Evolutionary conservation across 2,113 vertebrate genomes (phyloP).

Genomic region (Agapornis roseicollis): DNA sequence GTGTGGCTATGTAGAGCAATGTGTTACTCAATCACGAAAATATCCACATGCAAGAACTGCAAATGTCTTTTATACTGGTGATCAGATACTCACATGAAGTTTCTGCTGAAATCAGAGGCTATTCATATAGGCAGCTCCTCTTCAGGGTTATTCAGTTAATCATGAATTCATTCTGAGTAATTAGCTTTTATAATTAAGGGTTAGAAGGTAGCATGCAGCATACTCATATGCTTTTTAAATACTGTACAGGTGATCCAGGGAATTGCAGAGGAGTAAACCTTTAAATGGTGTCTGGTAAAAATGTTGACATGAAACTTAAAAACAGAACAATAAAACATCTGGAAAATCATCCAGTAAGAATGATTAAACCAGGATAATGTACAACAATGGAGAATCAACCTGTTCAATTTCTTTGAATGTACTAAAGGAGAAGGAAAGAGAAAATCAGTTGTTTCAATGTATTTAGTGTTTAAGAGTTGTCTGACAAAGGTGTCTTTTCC

Average conservation of each 20-base stretch:
- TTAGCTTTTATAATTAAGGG: background rate
- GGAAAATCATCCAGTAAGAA: background rate
- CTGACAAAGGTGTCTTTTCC: background rate
- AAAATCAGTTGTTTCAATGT: background rate
- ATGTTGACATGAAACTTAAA: background rate
- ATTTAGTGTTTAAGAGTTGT: background rate
- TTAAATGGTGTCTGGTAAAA: background rate
- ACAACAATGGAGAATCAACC: background rate
- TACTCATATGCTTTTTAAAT: background rate
- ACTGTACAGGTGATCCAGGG: background rate
- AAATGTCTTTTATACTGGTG: background rate
- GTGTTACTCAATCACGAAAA: background rate
- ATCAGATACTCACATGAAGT: background rate
- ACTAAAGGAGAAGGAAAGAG: background rate
- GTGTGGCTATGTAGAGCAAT: background rate
- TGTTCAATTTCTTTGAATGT: background rate
- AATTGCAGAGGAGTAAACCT: background rate
- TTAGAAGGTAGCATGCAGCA: background rate
- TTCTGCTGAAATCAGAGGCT: background rate
- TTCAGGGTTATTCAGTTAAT: background rate
- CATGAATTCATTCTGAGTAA: background rate
- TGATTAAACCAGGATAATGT: background rate
- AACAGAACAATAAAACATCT: background rate
- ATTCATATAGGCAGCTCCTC: background rate
- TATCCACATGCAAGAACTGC: background rate